phyloP scores from a whole-genome alignment of 2,888 invertebrate genomes.

The Odontothrips loti region DNA sequence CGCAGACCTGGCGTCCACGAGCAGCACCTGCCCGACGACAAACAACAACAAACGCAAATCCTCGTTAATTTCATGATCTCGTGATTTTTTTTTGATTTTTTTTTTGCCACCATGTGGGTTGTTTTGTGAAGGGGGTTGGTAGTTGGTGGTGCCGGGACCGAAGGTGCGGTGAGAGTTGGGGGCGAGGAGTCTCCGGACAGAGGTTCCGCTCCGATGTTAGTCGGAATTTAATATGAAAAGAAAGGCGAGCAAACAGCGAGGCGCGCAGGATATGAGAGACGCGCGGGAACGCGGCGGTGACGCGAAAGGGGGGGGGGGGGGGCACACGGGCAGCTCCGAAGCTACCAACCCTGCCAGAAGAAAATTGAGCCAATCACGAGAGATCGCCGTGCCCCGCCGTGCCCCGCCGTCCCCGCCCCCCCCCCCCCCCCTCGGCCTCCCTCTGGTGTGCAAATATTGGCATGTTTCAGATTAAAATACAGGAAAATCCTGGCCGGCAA shows the following conservation, averaged over 20 bases:
- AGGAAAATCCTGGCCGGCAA: not conserved
- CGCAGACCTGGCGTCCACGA: slow-evolving; percentile 70
- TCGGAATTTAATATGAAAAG: slow-evolving; percentile 25
- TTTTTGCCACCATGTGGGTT: too few species aligned
- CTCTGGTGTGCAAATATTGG: too few species aligned
- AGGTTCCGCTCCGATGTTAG: not conserved
- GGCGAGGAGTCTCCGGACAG: not conserved
- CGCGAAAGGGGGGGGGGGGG: not conserved
- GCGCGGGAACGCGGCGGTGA: not conserved
- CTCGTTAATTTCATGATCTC: not conserved
- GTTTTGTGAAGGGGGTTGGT: not conserved
- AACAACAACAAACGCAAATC: slow-evolving; percentile 24
- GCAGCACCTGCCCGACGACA: slow-evolving; percentile 58
- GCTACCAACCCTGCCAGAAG: not conserved
- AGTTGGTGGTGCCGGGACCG: not conserved
- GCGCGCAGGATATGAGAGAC: slow-evolving; percentile 7
- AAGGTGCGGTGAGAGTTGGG: not conserved
- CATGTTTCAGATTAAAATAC: not conserved
- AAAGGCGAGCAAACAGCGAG: slow-evolving; percentile 15
- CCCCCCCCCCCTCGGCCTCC: too few species aligned
- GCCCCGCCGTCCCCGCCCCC: too few species aligned
- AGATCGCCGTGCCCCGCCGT: too few species aligned
- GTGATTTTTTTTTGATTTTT: too few species aligned
- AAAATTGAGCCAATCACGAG: not conserved
- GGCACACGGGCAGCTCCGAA: not conserved